A percentile compares a stretch with the other conserved stretches of the same genome.
These are phyloP conservation scores for Enteromius trimaculatus DNA, from an alignment of 2,797 vertebrate species.

Conservation along the genomic window DNA sequence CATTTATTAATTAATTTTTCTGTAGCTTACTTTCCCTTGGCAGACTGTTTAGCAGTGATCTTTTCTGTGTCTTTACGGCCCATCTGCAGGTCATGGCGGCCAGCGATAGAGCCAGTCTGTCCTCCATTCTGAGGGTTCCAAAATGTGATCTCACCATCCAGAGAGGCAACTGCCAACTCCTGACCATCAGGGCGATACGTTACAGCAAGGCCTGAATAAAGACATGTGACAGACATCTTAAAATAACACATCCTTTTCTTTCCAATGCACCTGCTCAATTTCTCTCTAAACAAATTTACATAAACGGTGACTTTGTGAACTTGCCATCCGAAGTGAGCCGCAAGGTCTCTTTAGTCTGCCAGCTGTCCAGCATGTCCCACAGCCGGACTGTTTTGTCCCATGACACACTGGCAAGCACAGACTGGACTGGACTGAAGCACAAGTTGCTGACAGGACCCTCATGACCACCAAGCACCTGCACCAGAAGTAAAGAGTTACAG, in stretches of 20 bases:
- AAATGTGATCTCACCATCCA: slow-evolving; percentile 92
- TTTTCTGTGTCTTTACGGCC: slow-evolving; percentile 95
- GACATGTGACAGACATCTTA: background rate
- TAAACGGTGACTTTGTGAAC: background rate
- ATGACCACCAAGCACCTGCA: slow-evolving; percentile 89
- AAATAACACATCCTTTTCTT: slow-evolving; percentile 6
- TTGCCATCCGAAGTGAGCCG: slow-evolving; percentile 87
- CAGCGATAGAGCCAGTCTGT: slow-evolving; percentile 86
- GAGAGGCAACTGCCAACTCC: slow-evolving; percentile 88
- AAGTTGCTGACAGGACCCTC: slow-evolving; percentile 91
- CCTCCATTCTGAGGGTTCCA: slow-evolving; percentile 87
- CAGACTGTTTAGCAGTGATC: slow-evolving; percentile 91
- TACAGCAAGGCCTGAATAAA: slow-evolving; percentile 81
- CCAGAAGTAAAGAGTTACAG: background rate
- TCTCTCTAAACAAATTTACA: background rate
- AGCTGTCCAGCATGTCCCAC: slow-evolving; percentile 98
- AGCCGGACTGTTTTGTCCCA: slow-evolving; percentile 93
- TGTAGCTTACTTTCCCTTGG: slow-evolving; percentile 88
- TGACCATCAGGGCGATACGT: slow-evolving; percentile 89
- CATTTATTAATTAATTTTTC: too few species aligned
- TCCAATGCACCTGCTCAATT: background rate
- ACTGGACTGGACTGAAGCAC: slow-evolving; percentile 89
- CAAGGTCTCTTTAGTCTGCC: slow-evolving; percentile 92
- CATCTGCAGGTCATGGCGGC: slow-evolving; percentile 88
- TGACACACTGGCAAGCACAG: slow-evolving; percentile 90